Conservation (phyloP, 1,140 invertebrate genomes). For the Pectinophora gossypiella region DNA sequence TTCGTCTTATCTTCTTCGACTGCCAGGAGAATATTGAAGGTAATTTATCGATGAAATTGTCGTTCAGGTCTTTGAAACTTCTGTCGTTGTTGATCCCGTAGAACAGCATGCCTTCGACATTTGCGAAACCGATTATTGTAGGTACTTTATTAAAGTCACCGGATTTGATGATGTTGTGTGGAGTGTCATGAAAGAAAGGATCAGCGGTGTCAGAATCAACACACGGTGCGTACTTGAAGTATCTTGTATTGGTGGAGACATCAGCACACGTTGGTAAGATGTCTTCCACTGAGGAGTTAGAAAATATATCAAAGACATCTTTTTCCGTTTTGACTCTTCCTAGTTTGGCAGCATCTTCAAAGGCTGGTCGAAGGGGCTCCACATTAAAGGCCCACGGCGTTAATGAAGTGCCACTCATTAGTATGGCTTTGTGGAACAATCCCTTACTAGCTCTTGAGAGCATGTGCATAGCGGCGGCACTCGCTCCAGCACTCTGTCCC, state of each 20-base stretch:
- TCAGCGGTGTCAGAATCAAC: conserved; percentile 33
- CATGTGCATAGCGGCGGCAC: conserved; percentile 48
- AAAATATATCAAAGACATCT: conserved; percentile 42
- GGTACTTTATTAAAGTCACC: conserved; percentile 55
- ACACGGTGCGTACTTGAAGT: conserved; percentile 57
- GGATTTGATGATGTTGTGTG: conserved; percentile 43
- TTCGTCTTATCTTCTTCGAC: conserved; percentile 27
- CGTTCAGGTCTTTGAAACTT: conserved; percentile 37
- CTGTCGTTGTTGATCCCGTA: conserved; percentile 35
- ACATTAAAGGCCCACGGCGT: conserved; percentile 57
- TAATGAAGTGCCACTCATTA: conserved; percentile 49
- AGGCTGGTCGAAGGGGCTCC: conserved; percentile 28
- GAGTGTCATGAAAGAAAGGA: conserved; percentile 45
- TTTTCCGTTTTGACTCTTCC: conserved; percentile 24
- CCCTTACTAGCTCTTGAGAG: conserved; percentile 43
- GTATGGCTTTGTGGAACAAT: conserved; percentile 42
- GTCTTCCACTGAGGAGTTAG: conserved; percentile 23
- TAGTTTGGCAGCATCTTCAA: conserved; percentile 46
- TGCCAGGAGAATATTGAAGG: conserved; percentile 50
- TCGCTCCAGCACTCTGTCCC: conserved; percentile 70
- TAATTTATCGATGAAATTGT: conserved; percentile 40
- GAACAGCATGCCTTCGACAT: conserved; percentile 49
- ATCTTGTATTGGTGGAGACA: conserved; percentile 37
- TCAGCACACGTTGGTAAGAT: conserved; percentile 30
- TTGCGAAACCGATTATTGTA: conserved; percentile 43